These are phyloP conservation scores for Bubo scandiacus DNA, from an alignment of 2,113 vertebrate genomes.

Conservation along the genomic window DNA sequence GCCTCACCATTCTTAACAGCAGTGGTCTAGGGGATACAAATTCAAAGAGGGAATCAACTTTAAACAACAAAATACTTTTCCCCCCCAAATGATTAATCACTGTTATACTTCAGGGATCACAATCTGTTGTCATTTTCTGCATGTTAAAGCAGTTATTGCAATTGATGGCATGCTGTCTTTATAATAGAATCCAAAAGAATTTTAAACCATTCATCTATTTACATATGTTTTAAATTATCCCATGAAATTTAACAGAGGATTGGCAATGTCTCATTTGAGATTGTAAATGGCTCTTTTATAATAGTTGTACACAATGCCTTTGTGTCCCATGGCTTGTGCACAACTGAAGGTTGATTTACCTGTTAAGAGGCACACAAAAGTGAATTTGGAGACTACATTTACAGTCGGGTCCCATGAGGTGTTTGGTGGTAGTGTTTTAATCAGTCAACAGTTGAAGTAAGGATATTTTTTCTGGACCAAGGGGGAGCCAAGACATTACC, in stretches of 20 bases:
- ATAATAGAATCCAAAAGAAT: slow-evolving; percentile 1
- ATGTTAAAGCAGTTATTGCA: slow-evolving; percentile 25
- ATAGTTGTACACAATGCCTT: neutral
- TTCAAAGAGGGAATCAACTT: neutral
- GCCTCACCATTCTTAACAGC: neutral
- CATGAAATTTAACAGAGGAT: slow-evolving; percentile 14
- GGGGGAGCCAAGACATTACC: neutral
- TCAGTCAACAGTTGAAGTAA: neutral
- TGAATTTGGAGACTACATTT: neutral
- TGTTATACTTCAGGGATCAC: neutral
- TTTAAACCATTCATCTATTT: neutral
- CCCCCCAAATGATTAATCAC: neutral
- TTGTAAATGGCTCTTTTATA: neutral
- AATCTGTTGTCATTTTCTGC: slow-evolving; percentile 13
- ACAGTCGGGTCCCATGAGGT: neutral
- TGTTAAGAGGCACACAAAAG: neutral
- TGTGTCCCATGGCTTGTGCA: neutral
- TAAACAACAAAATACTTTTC: neutral
- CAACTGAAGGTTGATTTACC: neutral
- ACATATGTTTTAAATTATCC: slow-evolving; percentile 31
- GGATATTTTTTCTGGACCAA: neutral
- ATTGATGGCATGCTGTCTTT: neutral
- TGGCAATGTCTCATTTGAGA: neutral
- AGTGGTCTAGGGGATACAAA: neutral
- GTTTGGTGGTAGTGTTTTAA: neutral